Percentiles rank a stretch among this genome's conserved stretches.
Evolutionary conservation across 2,888 invertebrate species (phyloP).

Genomic region (Nycteola revayana): DNA sequence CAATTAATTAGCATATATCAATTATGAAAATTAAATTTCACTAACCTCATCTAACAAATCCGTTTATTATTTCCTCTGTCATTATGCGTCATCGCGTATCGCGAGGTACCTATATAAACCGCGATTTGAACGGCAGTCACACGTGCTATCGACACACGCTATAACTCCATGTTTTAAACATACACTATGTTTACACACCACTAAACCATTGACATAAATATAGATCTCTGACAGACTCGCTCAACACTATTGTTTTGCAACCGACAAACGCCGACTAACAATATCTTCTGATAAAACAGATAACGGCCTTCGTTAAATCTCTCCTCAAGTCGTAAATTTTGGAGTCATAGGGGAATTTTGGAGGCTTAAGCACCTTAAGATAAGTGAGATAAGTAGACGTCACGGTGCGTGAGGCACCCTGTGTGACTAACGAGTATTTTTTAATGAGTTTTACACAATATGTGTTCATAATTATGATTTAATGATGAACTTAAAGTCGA

Average conservation of each 20-base stretch:
- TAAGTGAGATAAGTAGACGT: slow-evolving; percentile 74
- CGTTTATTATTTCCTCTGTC: slow-evolving; percentile 28
- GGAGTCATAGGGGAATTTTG: slow-evolving; percentile 72
- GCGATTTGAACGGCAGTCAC: no score
- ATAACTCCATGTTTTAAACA: slow-evolving; percentile 26
- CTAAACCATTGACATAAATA: slow-evolving; percentile 38
- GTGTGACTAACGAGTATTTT: slow-evolving; percentile 44
- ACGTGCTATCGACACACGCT: slow-evolving; percentile 20
- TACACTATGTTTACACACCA: slow-evolving; percentile 35
- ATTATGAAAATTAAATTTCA: slow-evolving; percentile 33
- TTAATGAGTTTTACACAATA: slow-evolving; percentile 12
- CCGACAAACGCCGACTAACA: slow-evolving; percentile 54
- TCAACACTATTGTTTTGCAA: slow-evolving; percentile 52
- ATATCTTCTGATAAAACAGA: slow-evolving; percentile 75
- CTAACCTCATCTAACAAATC: slow-evolving; percentile 51
- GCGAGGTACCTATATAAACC: slow-evolving; percentile 2
- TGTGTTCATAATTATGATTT: slow-evolving; percentile 4
- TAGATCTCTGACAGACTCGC: slow-evolving; percentile 25
- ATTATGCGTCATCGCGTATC: slow-evolving; percentile 42
- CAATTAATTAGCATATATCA: no score
- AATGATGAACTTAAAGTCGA: no score
- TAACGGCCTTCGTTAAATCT: slow-evolving; percentile 72
- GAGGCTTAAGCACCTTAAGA: slow-evolving; percentile 78
- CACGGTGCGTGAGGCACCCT: slow-evolving; percentile 53
- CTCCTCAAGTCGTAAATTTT: slow-evolving; percentile 75